phyloP scores from a whole-genome alignment of 2,888 invertebrate genomes.

The Hemicrepidius hirtus region DNA sequence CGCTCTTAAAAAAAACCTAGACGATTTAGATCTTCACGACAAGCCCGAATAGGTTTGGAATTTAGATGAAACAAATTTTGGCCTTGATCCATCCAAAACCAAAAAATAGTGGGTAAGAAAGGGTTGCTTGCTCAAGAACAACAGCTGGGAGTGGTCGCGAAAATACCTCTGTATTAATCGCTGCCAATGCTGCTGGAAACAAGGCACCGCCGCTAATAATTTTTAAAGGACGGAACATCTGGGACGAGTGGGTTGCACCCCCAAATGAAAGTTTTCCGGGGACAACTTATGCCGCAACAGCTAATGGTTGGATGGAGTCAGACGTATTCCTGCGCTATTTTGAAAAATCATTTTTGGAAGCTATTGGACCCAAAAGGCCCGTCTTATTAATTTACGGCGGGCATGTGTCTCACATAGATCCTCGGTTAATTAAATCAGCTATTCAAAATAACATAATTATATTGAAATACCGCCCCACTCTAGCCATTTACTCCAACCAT shows the following conservation, averaged over 20 bases:
- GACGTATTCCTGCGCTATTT: constrained; percentile 57
- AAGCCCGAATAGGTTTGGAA: constrained; percentile 56
- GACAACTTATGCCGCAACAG: constrained; percentile 57
- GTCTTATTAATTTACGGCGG: constrained; percentile 59
- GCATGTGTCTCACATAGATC: constrained; percentile 55
- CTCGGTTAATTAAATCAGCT: constrained; percentile 18
- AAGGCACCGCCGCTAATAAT: too few species aligned
- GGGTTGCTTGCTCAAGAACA: constrained; percentile 35
- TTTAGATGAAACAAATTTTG: constrained; percentile 53
- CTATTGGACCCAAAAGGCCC: constrained; percentile 48
- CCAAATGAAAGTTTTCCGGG: constrained; percentile 20
- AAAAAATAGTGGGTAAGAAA: constrained; percentile 53
- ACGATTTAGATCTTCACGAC: constrained; percentile 46
- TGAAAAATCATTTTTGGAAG: constrained; percentile 48
- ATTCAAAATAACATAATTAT: constrained; percentile 29
- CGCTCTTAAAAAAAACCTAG: constrained; percentile 45
- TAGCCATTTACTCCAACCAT: constrained; percentile 25
- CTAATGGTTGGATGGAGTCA: constrained; percentile 61
- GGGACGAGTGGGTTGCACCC: constrained; percentile 61
- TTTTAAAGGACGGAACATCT: constrained; percentile 60
- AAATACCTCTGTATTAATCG: constrained; percentile 50
- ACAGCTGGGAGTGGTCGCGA: constrained; percentile 46
- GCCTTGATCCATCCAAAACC: constrained; percentile 46
- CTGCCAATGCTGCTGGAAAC: constrained; percentile 45
- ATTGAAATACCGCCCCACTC: constrained; percentile 32